phyloP scores from a whole-genome alignment of 2,797 vertebrate genomes.

The Sebastes matsubarae region DNA sequence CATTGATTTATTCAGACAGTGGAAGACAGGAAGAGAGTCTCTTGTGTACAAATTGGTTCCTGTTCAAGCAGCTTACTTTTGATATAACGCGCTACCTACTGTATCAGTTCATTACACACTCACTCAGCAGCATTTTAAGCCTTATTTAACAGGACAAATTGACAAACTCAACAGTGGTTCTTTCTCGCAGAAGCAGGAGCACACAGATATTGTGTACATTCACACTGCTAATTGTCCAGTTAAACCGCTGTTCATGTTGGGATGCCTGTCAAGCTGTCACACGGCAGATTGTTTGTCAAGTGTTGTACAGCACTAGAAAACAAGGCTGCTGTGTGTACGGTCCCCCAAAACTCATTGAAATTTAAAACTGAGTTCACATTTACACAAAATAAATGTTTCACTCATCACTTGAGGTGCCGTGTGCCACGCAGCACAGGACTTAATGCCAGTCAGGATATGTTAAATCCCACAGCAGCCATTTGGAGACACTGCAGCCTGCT shows the following conservation, averaged over 20 bases:
- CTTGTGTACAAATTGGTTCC: conserved; percentile 42
- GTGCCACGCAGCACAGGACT: conserved; percentile 18
- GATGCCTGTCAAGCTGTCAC: not conserved
- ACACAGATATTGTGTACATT: not conserved
- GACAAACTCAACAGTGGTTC: not conserved
- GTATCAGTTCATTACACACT: conserved; percentile 33
- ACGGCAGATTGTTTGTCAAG: not conserved
- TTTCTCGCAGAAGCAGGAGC: not conserved
- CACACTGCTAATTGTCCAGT: not conserved
- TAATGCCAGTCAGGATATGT: conserved; percentile 49
- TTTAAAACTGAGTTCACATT: conserved; percentile 14
- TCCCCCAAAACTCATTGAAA: not conserved
- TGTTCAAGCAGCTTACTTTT: conserved; percentile 34
- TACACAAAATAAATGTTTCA: conserved; percentile 44
- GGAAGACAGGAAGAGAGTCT: conserved; percentile 8
- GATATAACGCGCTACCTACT: conserved; percentile 23
- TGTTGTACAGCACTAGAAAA: not conserved
- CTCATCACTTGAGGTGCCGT: conserved; percentile 26
- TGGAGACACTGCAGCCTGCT: conserved; percentile 59
- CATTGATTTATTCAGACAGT: conserved; percentile 43
- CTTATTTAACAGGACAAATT: conserved; percentile 31
- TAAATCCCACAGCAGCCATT: conserved; percentile 64
- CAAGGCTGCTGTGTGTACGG: not conserved
- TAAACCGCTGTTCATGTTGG: not conserved
- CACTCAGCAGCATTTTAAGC: conserved; percentile 37